phyloP scores from a whole-genome alignment of 2,888 invertebrate species.

The Drosophila nr. perissopoda region DNA sequence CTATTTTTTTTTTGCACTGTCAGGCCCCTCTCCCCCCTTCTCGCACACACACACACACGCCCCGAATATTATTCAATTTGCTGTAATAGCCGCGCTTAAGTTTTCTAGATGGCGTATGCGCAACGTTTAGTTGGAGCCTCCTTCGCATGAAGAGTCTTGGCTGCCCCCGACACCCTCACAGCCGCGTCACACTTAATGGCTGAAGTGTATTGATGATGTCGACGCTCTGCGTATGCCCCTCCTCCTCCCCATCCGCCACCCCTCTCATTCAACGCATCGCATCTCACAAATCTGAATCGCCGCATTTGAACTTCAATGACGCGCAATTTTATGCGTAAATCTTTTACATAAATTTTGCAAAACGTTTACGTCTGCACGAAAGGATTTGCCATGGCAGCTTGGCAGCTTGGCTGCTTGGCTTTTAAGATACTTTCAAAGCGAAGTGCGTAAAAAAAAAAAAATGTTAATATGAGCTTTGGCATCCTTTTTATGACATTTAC shows the following conservation, averaged over 20 bases:
- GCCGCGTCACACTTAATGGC: constrained; percentile 48
- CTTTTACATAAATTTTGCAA: constrained; percentile 77
- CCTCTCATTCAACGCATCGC: not conserved
- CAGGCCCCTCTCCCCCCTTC: not conserved
- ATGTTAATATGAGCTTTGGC: constrained; percentile 69
- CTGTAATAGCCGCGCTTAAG: constrained; percentile 75
- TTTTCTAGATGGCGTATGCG: constrained; percentile 69
- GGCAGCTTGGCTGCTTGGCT: constrained; percentile 43
- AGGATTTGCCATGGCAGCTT: constrained; percentile 60
- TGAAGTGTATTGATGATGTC: constrained; percentile 76
- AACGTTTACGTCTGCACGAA: constrained; percentile 75
- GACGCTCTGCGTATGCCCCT: constrained; percentile 19
- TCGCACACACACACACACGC: constrained; percentile 15
- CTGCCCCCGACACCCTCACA: not conserved
- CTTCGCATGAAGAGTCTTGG: constrained; percentile 19
- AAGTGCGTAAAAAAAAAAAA: constrained; percentile 53
- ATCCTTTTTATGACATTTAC: constrained; percentile 69
- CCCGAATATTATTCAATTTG: constrained; percentile 76
- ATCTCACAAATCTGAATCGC: constrained; percentile 60
- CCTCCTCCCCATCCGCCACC: no score
- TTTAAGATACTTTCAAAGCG: constrained; percentile 59
- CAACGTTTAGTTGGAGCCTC: constrained; percentile 51
- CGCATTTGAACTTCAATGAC: constrained; percentile 77
- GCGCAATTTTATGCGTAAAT: constrained; percentile 80
- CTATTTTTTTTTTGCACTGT: not conserved